Percentiles rank a stretch among this genome's conserved stretches.
Evolutionary conservation across 2,113 vertebrate species (phyloP).

Genomic region (Illadopsis cleaveri): DNA sequence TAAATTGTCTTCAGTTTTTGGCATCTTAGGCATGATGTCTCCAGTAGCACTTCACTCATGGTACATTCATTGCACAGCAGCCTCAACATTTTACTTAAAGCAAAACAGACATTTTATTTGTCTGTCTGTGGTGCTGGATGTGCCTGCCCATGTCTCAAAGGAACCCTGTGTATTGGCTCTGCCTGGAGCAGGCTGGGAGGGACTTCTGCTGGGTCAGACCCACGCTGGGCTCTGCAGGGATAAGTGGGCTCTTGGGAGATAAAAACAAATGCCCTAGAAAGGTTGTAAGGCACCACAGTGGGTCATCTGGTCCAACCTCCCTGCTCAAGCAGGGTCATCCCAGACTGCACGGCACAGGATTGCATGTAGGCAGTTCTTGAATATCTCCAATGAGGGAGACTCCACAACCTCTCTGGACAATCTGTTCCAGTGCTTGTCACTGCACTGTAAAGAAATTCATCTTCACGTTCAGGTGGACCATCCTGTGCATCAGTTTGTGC

Average conservation of each 20-base stretch:
- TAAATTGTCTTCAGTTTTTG: background rate
- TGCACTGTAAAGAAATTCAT: background rate
- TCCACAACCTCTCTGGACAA: background rate
- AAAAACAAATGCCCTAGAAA: background rate
- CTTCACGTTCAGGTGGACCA: background rate
- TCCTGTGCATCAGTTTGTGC: background rate
- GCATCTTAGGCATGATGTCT: background rate
- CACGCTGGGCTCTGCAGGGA: background rate
- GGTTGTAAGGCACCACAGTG: background rate
- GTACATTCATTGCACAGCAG: background rate
- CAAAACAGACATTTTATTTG: background rate
- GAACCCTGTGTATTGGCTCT: rapidly evolving
- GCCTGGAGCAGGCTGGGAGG: rapidly evolving
- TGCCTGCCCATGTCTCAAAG: rapidly evolving
- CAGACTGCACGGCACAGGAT: too few species aligned
- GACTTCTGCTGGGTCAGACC: background rate
- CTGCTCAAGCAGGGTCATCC: background rate
- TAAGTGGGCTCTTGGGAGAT: background rate
- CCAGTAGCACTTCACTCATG: background rate
- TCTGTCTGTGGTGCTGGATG: background rate
- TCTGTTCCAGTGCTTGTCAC: background rate
- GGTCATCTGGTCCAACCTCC: background rate
- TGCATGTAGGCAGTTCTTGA: rapidly evolving
- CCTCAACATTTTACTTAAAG: background rate
- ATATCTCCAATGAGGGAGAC: background rate